Evolutionary conservation across 2,797 vertebrate genomes (phyloP), one percentile per base, ranked within the genome.

Genomic region (Sphaeramia orbicularis): DNA sequence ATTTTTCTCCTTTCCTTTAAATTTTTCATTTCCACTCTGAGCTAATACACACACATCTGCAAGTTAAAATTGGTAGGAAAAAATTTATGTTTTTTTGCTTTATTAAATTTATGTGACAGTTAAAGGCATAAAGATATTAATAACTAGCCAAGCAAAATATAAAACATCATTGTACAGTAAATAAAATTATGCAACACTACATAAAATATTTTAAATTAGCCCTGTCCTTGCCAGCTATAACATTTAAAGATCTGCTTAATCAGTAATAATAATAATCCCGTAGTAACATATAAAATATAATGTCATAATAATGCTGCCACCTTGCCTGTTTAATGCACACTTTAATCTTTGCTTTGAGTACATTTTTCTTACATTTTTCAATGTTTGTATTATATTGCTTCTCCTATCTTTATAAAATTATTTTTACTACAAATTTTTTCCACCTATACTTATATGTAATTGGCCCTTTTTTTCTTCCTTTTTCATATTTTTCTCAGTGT

Each of bases 221-320:
- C 13, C 73, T 40, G 57, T 40, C 52, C 74, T n/a, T 1, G 42
- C 50, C n/a, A 65, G 62, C 53, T 59, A 24, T 60, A 55, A 56
- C 47, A 71, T 66, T 48, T 35, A 69, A 82, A 57, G 57, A 58
- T 75, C 58, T 62, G 62, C 69, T 63, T 76, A 50, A 43, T 72
- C 11, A 36, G 6, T 59, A 42, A 58, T 71, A 66, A 58, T 71
- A 66, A 54, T 69, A 68, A 61, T 69, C 49, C 12, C 66, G 32
- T 35, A 35, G 32, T 35, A 35, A 35, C 9, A 10, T 35, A 10
- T 45, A 19, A 32, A 56, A 68, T 71, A 43, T 76, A 60, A 64
- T 64, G 15, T 67, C 35, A 70, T 76, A 40, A 11, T 30, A 27
- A 50, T 6, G 3, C 42, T 38, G 18, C 16, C 2, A 0, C 44